Evolutionary conservation across 1,140 invertebrate species (phyloP).

Genomic region (Drosophila burlai): DNA sequence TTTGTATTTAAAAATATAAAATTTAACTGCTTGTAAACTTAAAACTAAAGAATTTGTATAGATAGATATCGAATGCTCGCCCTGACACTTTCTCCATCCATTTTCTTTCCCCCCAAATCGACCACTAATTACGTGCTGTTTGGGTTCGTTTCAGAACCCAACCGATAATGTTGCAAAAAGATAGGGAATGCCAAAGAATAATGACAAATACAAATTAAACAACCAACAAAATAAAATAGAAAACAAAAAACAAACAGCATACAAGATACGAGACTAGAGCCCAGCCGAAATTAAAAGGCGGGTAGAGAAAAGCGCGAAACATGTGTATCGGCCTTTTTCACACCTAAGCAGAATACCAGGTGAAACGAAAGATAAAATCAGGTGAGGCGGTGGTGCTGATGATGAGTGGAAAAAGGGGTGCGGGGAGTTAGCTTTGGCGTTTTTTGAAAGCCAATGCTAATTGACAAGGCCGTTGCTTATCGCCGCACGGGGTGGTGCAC

Average conservation of each 20-base stretch:
- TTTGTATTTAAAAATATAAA: too few relatives aligned
- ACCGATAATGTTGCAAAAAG: slow-evolving; percentile 12
- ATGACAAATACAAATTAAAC: slow-evolving; percentile 63
- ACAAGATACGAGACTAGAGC: slow-evolving; percentile 34
- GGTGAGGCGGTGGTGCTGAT: not conserved
- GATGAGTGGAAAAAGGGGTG: slow-evolving; percentile 5
- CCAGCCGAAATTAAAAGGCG: slow-evolving; percentile 5
- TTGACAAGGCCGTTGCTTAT: slow-evolving; percentile 74
- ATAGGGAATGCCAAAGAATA: slow-evolving; percentile 39
- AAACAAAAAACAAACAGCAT: slow-evolving; percentile 36
- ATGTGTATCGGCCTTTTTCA: slow-evolving; percentile 71
- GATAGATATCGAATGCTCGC: too few relatives aligned
- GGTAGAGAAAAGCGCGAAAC: slow-evolving; percentile 43
- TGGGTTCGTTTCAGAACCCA: not conserved
- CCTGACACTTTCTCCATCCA: not conserved
- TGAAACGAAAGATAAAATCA: slow-evolving; percentile 54
- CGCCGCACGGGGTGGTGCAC: slow-evolving; percentile 26
- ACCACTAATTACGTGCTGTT: slow-evolving; percentile 8
- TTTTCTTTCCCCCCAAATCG: not conserved
- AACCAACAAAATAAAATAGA: slow-evolving; percentile 49
- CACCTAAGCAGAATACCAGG: slow-evolving; percentile 55
- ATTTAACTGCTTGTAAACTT: not conserved
- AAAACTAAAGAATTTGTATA: too few relatives aligned
- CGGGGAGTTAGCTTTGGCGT: slow-evolving; percentile 4
- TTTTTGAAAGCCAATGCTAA: slow-evolving; percentile 60